Conservation (phyloP, 2,113 vertebrate genomes). For the Thermophis baileyi region DNA sequence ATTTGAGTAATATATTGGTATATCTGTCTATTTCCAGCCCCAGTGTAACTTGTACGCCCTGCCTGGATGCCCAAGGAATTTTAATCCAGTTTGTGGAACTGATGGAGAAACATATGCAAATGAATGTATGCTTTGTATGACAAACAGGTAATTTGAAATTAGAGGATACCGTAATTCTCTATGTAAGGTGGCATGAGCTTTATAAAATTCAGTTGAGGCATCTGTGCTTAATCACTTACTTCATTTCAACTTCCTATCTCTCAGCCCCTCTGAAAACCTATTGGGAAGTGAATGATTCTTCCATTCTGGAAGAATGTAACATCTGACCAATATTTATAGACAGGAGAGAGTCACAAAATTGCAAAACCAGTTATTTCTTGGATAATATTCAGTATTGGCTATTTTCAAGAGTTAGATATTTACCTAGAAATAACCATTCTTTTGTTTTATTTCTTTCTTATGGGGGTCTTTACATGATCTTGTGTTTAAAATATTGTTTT, state of each 20-base stretch:
- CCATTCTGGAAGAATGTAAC: not conserved
- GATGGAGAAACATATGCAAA: conserved; percentile 52
- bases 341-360: not conserved
- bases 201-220: not conserved
- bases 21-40: conserved; percentile 34
- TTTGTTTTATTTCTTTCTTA: not conserved
- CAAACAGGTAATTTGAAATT: conserved; percentile 36
- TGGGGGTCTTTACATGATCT: not conserved
- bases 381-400: not conserved
- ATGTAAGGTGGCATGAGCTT: not conserved
- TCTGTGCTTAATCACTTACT: not conserved
- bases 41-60: conserved; percentile 35
- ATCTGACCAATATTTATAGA: not conserved
- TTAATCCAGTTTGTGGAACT: conserved; percentile 51
- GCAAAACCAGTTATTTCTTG: not conserved
- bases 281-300: not conserved
- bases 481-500: not conserved
- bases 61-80: conserved; percentile 42
- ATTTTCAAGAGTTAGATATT: not conserved
- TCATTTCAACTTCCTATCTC: not conserved
- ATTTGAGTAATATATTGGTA: not conserved
- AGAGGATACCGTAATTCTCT: not conserved
- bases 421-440: not conserved
- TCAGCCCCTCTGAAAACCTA: not conserved
- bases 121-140: conserved; percentile 44